Evolutionary conservation across 2,113 vertebrate species (phyloP), one percentile per base, ranked within the genome.

Genomic region (Condylura cristata): DNA sequence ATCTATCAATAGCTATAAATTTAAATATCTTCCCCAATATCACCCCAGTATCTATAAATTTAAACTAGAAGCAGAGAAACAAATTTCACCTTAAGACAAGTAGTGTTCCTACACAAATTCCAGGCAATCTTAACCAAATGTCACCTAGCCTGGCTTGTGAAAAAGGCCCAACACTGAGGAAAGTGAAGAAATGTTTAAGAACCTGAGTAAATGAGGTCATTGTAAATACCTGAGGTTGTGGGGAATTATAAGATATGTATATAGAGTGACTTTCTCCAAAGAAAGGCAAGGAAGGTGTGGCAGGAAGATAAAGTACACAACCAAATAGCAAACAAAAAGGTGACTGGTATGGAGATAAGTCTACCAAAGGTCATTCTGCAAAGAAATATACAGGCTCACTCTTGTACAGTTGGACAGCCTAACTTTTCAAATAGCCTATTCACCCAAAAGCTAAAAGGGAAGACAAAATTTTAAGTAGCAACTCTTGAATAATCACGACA

Each of bases 101-200:
- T 76, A 80, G 16, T 41, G 74, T 66, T 65, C 70, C 74, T 37
- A 24, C 8, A 58, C 39, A 74, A 81, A 86, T 74, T 81, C 20
- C 66, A 94, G 32, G 53, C 51, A 78, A 53, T 83, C 61, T 37
- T 56, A 60, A 61, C 70, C 68, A 85, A 22, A 85, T 65, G 34
- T 39, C 80, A 74, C 58, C 70, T 56, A 72, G 58, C 18, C n/a
- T 17, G 46, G 37, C 14, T 84, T 7, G 0, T 17, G 41, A 81
- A 58, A 94, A 94, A 58, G 13, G 41, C 17, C 51, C 28, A 70
- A 65, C 7, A 20, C 9, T 79, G 63, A 72, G 84, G 17, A 92
- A 78, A 78, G 46, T 28, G 24, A 81, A 75, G n/a, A 88, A 86
- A 88, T 83, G 61, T 41, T 81, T 26, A 87, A 70, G 37, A 74